phyloP scores from a whole-genome alignment of 2,888 invertebrate genomes.

The Dilophus febrilis region DNA sequence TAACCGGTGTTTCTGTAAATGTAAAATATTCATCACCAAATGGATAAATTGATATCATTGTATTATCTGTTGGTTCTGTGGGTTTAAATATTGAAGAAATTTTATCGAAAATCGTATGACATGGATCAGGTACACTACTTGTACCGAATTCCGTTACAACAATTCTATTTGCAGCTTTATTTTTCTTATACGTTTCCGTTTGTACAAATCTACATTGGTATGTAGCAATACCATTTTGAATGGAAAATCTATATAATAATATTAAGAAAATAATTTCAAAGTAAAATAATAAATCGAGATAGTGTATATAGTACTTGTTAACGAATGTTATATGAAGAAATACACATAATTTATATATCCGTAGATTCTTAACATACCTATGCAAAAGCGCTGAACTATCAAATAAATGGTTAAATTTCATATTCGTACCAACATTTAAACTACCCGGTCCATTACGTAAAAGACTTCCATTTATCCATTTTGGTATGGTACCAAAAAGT shows the following conservation, averaged over 20 bases:
- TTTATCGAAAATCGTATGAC: conserved; percentile 53
- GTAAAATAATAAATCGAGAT: no score
- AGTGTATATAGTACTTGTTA: no score
- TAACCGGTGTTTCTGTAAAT: conserved; percentile 65
- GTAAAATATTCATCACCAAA: conserved; percentile 79
- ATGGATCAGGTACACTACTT: conserved; percentile 58
- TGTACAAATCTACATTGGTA: conserved; percentile 65
- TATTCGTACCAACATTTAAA: conserved; percentile 60
- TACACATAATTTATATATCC: no score
- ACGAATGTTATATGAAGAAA: no score
- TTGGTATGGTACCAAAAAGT: conserved; percentile 45
- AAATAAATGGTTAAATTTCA: conserved; percentile 68
- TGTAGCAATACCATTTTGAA: conserved; percentile 51
- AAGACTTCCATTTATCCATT: conserved; percentile 63
- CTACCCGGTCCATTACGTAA: conserved; percentile 80
- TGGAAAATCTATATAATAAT: conserved; percentile 57
- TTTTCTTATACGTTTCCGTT: conserved; percentile 51
- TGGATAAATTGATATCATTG: conserved; percentile 79
- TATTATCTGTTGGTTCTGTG: conserved; percentile 60
- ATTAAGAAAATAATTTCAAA: no score
- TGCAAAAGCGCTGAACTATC: conserved; percentile 78
- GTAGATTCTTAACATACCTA: conserved; percentile 13
- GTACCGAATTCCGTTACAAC: conserved; percentile 78
- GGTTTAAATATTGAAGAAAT: conserved; percentile 52
- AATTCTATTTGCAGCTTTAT: conserved; percentile 60